phyloP scores from a whole-genome alignment of 2,888 invertebrate genomes.

The Aricia artaxerxes region DNA sequence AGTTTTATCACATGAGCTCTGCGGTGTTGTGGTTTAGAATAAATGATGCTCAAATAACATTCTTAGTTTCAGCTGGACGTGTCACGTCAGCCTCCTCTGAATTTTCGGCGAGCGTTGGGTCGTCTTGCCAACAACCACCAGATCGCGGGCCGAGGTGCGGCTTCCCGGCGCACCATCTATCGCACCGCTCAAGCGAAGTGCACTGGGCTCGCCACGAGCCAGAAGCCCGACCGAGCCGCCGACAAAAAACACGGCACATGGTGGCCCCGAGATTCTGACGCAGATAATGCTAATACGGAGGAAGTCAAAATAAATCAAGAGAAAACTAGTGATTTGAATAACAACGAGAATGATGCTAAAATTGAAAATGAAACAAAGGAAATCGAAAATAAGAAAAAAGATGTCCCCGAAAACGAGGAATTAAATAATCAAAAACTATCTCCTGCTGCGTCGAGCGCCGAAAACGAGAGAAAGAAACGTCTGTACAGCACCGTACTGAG shows the following conservation, averaged over 20 bases:
- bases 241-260: constrained; percentile 63
- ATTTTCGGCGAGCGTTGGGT: constrained; percentile 65
- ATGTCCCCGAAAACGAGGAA: constrained; percentile 48
- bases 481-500: constrained; percentile 78
- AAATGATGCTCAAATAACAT: neutral
- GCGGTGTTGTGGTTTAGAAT: neutral
- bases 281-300: constrained; percentile 44
- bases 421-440: constrained; percentile 56
- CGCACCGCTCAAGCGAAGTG: constrained; percentile 70
- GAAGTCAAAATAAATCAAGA: constrained; percentile 47
- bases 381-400: constrained; percentile 35
- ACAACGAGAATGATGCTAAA: constrained; percentile 42
- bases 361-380: constrained; percentile 43
- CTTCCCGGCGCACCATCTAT: constrained; percentile 64
- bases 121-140: constrained; percentile 66
- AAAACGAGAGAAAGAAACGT: constrained; percentile 66
- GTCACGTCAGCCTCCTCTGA: constrained; percentile 61
- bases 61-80: constrained; percentile 68
- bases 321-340: constrained; percentile 39
- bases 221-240: constrained; percentile 59
- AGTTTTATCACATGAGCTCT: neutral
- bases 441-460: constrained; percentile 60
- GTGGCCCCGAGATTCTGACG: constrained; percentile 66
- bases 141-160: constrained; percentile 63
- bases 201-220: constrained; percentile 59